phyloP scores from a whole-genome alignment of 1,140 invertebrate species.

The Drosophila repletoides region DNA sequence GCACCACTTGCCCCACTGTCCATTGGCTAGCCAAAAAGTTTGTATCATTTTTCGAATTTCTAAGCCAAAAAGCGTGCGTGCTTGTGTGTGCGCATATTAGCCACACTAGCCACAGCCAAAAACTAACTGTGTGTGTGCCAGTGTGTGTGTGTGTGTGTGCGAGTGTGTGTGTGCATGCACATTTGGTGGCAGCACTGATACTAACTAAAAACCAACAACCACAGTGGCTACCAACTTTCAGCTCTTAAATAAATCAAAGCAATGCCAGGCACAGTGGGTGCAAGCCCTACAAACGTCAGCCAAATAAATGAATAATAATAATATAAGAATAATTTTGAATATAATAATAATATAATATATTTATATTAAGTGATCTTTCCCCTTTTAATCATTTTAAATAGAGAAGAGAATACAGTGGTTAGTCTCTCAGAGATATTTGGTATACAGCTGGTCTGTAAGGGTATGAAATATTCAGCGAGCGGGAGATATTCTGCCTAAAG shows the following conservation, averaged over 20 bases:
- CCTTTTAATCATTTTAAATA: too few relatives aligned
- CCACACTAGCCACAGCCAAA: constrained; percentile 64
- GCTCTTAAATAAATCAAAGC: constrained; percentile 53
- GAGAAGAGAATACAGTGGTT: too few relatives aligned
- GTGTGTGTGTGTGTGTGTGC: not conserved
- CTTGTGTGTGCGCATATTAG: constrained; percentile 59
- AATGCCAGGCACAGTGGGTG: constrained; percentile 41
- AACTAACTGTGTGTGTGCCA: constrained; percentile 18
- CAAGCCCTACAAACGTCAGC: not conserved
- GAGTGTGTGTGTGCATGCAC: not conserved
- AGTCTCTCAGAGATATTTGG: too few relatives aligned
- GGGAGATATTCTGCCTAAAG: too few relatives aligned
- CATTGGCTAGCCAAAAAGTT: constrained; percentile 47
- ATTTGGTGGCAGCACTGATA: constrained; percentile 39
- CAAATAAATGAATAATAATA: not conserved
- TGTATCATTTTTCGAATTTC: constrained; percentile 55
- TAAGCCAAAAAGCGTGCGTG: constrained; percentile 56
- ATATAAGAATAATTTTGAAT: not conserved
- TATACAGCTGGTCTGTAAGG: too few relatives aligned
- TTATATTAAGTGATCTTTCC: too few relatives aligned
- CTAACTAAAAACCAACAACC: constrained; percentile 62
- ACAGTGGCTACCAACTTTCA: constrained; percentile 51
- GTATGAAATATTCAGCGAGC: too few relatives aligned
- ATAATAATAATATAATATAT: too few relatives aligned
- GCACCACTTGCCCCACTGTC: constrained; percentile 10